phyloP scores from a whole-genome alignment of 1,140 invertebrate species.

The Nasonia longicornis region DNA sequence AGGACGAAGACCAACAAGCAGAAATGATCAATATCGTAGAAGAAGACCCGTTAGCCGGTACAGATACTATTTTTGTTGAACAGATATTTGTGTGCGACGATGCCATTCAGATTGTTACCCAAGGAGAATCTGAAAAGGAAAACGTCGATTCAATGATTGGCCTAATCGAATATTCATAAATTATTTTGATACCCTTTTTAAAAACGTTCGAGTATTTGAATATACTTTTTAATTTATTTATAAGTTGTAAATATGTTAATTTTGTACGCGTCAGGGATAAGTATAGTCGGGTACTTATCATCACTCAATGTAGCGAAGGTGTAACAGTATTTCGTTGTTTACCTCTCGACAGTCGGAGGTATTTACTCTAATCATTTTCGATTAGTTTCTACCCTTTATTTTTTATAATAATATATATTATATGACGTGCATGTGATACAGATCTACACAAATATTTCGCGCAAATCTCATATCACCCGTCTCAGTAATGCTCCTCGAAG shows the following conservation, averaged over 20 bases:
- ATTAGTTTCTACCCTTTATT: background rate
- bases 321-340: background rate
- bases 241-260: background rate
- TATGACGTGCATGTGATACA: no score
- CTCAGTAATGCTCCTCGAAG: background rate
- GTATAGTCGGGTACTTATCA: background rate
- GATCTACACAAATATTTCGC: no score
- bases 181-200: conserved; percentile 14
- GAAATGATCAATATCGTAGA: conserved; percentile 31
- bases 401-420: background rate
- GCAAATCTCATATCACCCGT: background rate
- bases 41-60: conserved; percentile 3
- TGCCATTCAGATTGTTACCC: conserved; percentile 54
- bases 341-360: conserved; percentile 11
- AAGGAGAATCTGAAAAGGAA: conserved; percentile 64
- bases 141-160: conserved; percentile 63
- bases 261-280: background rate
- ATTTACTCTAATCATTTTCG: background rate
- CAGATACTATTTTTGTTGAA: conserved; percentile 59
- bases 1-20: conserved; percentile 27
- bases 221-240: background rate
- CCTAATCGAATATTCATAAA: conserved; percentile 60
- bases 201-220: background rate
- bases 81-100: conserved; percentile 59
- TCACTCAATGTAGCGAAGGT: background rate